Conservation (phyloP, 2,797 vertebrate genomes). For the Chelon labrosus region DNA sequence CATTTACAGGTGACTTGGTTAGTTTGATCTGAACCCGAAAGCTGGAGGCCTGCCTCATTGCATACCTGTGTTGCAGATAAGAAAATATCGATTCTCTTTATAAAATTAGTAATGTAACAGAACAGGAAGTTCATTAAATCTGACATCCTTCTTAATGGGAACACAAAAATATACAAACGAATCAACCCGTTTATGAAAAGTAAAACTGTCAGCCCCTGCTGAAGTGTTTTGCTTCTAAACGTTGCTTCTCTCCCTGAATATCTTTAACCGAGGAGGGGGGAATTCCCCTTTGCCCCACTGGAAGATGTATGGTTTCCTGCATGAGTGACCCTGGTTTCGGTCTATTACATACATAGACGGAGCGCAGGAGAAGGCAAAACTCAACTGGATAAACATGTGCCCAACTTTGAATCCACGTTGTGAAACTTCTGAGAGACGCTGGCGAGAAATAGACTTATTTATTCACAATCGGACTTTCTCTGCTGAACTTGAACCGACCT, state of each 20-base stretch:
- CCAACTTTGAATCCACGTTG: conserved; percentile 24
- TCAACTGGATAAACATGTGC: conserved; percentile 7
- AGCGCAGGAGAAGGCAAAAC: conserved; percentile 40
- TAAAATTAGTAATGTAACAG: background rate
- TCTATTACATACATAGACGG: conserved; percentile 23
- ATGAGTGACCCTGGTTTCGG: conserved; percentile 25
- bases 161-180: background rate
- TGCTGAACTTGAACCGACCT: conserved; percentile 9
- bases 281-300: conserved; percentile 35
- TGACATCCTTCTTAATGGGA: background rate
- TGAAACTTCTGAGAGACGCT: conserved; percentile 6
- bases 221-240: conserved; percentile 23
- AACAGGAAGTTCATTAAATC: background rate
- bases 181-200: conserved; percentile 4
- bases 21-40: background rate
- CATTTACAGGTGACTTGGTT: background rate
- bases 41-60: no score
- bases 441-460: background rate
- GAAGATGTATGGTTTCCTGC: conserved; percentile 61
- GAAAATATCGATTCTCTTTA: background rate
- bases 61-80: no score
- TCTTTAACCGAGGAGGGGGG: conserved; percentile 11
- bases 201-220: background rate
- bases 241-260: conserved; percentile 19
- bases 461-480: background rate